Percentiles rank a stretch among this genome's conserved stretches.
These are phyloP conservation scores for Colletes collaris DNA, from an alignment of 2,888 invertebrate genomes.

Conservation along the genomic window DNA sequence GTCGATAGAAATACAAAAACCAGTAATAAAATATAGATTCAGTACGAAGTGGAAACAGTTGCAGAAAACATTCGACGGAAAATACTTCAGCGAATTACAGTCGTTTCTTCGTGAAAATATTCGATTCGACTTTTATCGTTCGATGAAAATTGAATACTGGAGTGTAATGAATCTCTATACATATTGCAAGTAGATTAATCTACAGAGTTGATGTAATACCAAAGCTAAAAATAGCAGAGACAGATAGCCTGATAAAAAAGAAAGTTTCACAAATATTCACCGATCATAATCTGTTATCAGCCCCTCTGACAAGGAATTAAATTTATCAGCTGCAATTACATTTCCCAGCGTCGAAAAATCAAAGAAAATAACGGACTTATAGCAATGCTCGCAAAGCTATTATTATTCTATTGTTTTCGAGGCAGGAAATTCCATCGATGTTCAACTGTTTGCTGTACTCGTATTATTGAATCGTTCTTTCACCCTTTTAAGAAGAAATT, in stretches of 20 bases:
- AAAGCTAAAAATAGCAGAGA: constrained; percentile 7
- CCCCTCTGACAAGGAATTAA: constrained; percentile 16
- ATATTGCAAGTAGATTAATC: constrained; percentile 8
- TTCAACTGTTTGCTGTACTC: background rate
- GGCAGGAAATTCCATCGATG: background rate
- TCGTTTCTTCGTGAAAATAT: background rate
- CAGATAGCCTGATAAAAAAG: background rate
- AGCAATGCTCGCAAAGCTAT: background rate
- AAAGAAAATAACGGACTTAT: background rate
- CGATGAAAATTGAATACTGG: too few relatives aligned
- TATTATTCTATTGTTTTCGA: background rate
- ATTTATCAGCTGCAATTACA: constrained; percentile 37
- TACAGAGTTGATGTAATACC: background rate
- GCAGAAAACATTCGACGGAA: background rate
- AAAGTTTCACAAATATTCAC: constrained; percentile 10
- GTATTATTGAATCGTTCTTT: background rate
- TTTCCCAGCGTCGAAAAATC: background rate
- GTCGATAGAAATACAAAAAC: background rate
- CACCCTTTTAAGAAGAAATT: background rate
- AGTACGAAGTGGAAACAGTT: background rate
- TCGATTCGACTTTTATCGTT: too few relatives aligned
- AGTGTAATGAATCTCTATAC: background rate
- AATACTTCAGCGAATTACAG: background rate
- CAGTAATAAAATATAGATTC: background rate
- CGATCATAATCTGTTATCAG: constrained; percentile 25